Base-by-base conservation (phyloP, 2,797 vertebrate species). In the Sebastes wilsoni region DNA sequence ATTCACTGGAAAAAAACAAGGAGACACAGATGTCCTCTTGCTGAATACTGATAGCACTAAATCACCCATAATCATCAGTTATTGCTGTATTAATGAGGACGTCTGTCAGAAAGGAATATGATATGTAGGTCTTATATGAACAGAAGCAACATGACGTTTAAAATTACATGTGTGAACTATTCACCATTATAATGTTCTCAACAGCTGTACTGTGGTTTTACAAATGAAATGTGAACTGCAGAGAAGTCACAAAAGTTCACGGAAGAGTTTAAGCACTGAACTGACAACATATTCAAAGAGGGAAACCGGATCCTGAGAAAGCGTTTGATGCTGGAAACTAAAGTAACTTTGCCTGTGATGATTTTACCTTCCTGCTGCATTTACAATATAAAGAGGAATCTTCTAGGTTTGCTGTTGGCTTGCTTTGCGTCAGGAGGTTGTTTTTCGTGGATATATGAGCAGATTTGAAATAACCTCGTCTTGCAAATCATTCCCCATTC, bases 361-460 rank as follows among this genome's bases (percentile, higher is more conserved):
- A 9, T 73, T 79, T 85, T 89, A 73, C 65, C 62, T 88, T 75
- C 23, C 72, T n/a, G 46, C 79, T 65, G 75, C 61, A 80, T 89
- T 89, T 72, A 82, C 83, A 89, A 80, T n/a, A 82, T 87, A 91
- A 93, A 89, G 71, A 72, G 12, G n/a, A 80, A 64, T 81, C 68
- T 61, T 77, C 66, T n/a, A 38, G 66, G 66, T 70, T 73, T 69
- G 25, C 68, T 75, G 23, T 67, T 72, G 68, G 68, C 55, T 81
- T 58, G 67, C 78, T 90, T 85, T 83, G 72, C 23, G 5, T 75
- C 71, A 75, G 67, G 69, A 88, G 79, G 49, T 83, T 84, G 76
- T 84, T 85, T 58, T 77, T 81, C n/a, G 20, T 61, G 80, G 70
- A 74, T 85, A 67, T 87, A 80, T 86, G 87, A 87, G 88, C 78